Evolutionary conservation across 2,113 vertebrate species (phyloP).

Genomic region (Xenopus laevis): DNA sequence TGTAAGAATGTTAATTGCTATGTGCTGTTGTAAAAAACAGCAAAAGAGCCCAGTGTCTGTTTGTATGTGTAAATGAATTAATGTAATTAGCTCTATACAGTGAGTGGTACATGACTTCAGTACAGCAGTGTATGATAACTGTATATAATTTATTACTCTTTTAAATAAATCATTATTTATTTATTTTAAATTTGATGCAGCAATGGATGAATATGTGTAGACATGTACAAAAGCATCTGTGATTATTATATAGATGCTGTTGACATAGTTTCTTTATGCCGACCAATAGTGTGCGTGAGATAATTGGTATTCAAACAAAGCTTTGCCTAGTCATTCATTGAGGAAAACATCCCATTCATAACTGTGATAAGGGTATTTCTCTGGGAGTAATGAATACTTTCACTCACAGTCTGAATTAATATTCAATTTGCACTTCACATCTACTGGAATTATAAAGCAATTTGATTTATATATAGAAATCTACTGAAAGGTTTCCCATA

Average conservation of each 20-base stretch:
- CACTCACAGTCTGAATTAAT: constrained; percentile 20
- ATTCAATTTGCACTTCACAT: constrained; percentile 36
- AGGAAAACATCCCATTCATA: constrained; percentile 25
- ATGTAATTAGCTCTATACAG: too few species aligned
- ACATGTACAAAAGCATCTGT: too few species aligned
- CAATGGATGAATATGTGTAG: too few species aligned
- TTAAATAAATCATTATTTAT: too few species aligned
- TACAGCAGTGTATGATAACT: too few species aligned
- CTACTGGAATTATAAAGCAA: constrained; percentile 7
- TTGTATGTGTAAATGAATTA: too few species aligned
- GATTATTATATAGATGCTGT: background rate
- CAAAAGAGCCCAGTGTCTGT: too few species aligned
- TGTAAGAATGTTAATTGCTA: background rate
- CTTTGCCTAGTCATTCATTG: constrained; percentile 33
- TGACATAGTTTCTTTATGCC: background rate
- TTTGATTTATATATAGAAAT: too few species aligned
- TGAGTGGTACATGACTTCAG: too few species aligned
- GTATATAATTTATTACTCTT: too few species aligned
- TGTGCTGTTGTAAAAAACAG: background rate
- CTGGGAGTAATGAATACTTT: constrained; percentile 17
- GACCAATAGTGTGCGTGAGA: background rate
- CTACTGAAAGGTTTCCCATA: too few species aligned
- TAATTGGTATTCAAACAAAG: constrained; percentile 25
- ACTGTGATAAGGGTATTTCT: constrained; percentile 24
- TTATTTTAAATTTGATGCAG: too few species aligned